Evolutionary conservation across 1,140 invertebrate species (phyloP).

Genomic region (Conus betulinus): DNA sequence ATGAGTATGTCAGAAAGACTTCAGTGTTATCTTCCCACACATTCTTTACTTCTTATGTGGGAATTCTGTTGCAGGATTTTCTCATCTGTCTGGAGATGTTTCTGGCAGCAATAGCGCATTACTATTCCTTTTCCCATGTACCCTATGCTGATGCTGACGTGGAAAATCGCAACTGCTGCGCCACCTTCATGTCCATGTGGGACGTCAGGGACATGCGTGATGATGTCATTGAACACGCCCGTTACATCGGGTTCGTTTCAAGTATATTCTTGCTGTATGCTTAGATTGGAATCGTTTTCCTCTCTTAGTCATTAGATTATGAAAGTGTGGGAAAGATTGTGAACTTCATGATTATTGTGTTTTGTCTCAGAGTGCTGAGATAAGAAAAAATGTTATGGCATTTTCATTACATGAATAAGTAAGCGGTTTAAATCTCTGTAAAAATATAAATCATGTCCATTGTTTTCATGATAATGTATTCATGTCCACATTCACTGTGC

Average conservation of each 20-base stretch:
- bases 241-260: constrained; percentile 82
- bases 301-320: background rate
- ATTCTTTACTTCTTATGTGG: background rate
- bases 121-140: constrained; percentile 93
- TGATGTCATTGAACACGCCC: constrained; percentile 93
- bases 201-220: constrained; percentile 94
- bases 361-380: too few species aligned
- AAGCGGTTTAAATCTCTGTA: too few species aligned
- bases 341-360: background rate
- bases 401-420: too few species aligned
- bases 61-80: background rate
- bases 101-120: constrained; percentile 92
- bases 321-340: background rate
- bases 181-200: constrained; percentile 88
- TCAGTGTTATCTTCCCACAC: background rate
- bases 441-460: too few species aligned
- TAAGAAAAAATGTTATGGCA: too few species aligned
- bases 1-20: background rate
- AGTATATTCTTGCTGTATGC: constrained; percentile 15
- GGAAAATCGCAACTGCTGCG: constrained; percentile 63
- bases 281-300: background rate
- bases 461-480: too few species aligned
- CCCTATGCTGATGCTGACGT: constrained; percentile 80
- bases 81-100: constrained; percentile 83
- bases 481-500: too few species aligned